Base-by-base conservation (phyloP, 1,140 invertebrate genomes). In the Drosophila persimilis region DNA sequence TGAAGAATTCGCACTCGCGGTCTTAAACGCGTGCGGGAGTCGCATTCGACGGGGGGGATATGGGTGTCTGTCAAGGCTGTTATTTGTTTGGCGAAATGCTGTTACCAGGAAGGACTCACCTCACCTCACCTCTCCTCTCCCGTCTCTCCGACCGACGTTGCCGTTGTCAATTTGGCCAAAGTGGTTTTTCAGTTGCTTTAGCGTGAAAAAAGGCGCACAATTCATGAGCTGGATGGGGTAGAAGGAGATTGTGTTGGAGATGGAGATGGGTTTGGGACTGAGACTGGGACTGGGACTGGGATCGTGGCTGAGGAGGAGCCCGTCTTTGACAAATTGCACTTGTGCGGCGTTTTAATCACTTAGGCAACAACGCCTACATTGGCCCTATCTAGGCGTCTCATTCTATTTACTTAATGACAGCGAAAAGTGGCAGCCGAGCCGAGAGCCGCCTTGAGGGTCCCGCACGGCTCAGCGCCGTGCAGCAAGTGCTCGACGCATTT, bases 151-250 rank as follows among this genome's bases (percentile, higher is more conserved):
- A 31, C 31, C 29, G 6, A 17, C 31, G 41, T 60, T 53, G 50
- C 69, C 77, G 84, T 89, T 86, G 89, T 90, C 89, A 90, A 90
- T 90, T 90, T 88, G 79, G 85, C 85, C 85, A 90, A 90, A 90
- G 89, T 90, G 89, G 85, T 90, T 90, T 90, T 90, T 90, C 89
- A 90, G 89, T 84, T 90, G 89, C 85, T 90, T 90, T 89, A 89
- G 73, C 89, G 81, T 84, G 79, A 81, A 90, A 90, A 90, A 90
- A 69, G 80, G 76, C 79, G 57, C 69, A 76, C 71, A 80, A 80
- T 70, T 63, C 63, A 39, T 13, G 35, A 39, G 35, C 4, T 13
- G 72, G 50, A 26, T 22, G n/a, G 51, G 29, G 4, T 39, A 15
- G 20, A 29, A 48, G 54, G 39, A 3, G 29, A 5, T n/a, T 22